phyloP scores from a whole-genome alignment of 2,797 vertebrate genomes.

The Microctenopoma lineatum region DNA sequence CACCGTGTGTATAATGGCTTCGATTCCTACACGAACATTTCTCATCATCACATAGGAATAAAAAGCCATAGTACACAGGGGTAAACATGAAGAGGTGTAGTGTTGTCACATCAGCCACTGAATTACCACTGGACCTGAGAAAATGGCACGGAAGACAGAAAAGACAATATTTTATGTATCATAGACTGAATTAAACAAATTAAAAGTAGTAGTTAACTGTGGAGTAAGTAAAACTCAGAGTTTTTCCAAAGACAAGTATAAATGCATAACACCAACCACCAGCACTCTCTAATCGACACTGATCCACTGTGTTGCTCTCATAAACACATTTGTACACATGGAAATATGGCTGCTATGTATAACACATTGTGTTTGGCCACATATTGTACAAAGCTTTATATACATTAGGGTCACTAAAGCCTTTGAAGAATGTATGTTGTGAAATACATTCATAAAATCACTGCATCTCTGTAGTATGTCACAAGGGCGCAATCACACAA shows the following conservation, averaged over 20 bases:
- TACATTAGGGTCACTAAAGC: background rate
- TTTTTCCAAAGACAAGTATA: background rate
- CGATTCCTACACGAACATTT: constrained; percentile 97
- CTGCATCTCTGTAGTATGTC: background rate
- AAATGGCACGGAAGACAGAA: constrained; percentile 19
- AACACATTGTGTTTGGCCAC: background rate
- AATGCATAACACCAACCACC: background rate
- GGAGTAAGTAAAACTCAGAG: background rate
- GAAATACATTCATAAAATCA: background rate
- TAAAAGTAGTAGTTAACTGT: background rate
- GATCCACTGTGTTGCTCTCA: background rate
- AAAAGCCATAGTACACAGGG: constrained; percentile 99
- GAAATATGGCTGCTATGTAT: constrained; percentile 1
- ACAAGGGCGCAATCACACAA: background rate
- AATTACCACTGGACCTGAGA: constrained; percentile 48
- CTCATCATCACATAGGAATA: constrained; percentile 99
- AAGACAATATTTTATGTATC: constrained; percentile 33
- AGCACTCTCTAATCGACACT: constrained; percentile 1
- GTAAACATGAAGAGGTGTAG: constrained; percentile 7
- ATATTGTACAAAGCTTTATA: background rate
- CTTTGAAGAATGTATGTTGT: background rate
- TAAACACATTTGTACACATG: background rate
- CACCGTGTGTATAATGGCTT: constrained; percentile 99
- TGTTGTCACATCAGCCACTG: constrained; percentile 16
- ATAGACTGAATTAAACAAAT: constrained; percentile 19